These are phyloP conservation scores for Phalacrocorax carbo DNA, from an alignment of 2,113 vertebrate genomes.

Conservation along the genomic window DNA sequence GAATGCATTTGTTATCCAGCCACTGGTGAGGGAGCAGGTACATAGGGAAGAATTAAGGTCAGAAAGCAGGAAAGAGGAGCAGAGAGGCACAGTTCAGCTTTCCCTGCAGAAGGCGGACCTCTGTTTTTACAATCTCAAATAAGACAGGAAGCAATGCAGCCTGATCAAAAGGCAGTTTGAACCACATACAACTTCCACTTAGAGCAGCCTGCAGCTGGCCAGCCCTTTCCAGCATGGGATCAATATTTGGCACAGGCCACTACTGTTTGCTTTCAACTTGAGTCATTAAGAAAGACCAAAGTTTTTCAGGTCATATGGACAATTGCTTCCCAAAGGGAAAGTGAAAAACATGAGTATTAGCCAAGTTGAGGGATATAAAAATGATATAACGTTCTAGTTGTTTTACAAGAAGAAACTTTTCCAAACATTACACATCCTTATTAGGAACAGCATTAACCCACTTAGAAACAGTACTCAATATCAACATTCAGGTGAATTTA, in stretches of 20 bases:
- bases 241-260: neutral
- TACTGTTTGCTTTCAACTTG: neutral
- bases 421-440: neutral
- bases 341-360: neutral
- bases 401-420: neutral
- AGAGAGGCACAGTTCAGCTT: fast-evolving
- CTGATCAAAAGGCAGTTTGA: neutral
- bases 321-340: neutral
- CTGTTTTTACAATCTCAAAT: neutral
- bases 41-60: neutral
- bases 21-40: neutral
- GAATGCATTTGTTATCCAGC: fast-evolving
- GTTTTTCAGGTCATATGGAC: neutral
- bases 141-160: neutral
- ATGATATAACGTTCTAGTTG: neutral
- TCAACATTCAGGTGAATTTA: neutral
- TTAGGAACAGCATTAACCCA: neutral
- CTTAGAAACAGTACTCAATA: neutral
- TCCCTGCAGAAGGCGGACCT: neutral
- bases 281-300: neutral
- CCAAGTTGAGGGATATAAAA: neutral
- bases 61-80: neutral
- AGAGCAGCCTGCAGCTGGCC: neutral
- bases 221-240: neutral
- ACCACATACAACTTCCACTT: neutral